A percentile compares a stretch with the other conserved stretches of the same genome.
Conservation (phyloP, 2,113 vertebrate species). For the Dasyprocta punctata region DNA sequence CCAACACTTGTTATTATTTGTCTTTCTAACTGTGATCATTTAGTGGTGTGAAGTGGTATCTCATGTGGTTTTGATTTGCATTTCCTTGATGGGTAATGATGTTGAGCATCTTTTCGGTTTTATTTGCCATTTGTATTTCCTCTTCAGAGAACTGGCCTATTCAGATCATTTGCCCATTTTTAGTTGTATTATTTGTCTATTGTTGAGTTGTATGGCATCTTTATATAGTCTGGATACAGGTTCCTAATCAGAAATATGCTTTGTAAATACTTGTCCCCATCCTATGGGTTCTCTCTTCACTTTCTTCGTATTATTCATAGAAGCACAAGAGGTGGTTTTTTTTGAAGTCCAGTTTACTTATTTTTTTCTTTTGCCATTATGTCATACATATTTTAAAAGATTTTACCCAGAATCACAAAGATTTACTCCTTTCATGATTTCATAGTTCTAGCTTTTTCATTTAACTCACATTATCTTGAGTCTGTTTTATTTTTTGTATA, state of each 20-base stretch:
- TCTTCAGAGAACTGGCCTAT: constrained; percentile 12
- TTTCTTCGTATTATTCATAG: background rate
- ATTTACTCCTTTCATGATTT: background rate
- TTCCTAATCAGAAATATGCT: background rate
- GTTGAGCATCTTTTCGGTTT: background rate
- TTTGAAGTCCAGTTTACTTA: background rate
- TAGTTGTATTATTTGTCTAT: background rate
- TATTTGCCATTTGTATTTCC: background rate
- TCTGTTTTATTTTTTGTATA: background rate
- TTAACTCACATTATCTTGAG: background rate
- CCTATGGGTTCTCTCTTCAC: background rate
- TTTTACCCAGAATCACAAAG: background rate
- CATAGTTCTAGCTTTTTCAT: background rate
- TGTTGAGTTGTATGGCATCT: background rate
- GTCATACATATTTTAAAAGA: background rate
- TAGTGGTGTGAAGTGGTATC: background rate
- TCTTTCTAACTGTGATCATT: background rate
- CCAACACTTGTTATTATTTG: background rate
- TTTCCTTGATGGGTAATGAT: background rate
- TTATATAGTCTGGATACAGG: background rate
- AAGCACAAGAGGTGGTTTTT: background rate
- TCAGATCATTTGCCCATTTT: background rate
- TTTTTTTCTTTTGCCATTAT: background rate
- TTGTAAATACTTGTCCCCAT: background rate
- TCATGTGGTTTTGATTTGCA: background rate